Base-by-base conservation (phyloP, 2,888 invertebrate genomes). In the Mythimna lalbum region DNA sequence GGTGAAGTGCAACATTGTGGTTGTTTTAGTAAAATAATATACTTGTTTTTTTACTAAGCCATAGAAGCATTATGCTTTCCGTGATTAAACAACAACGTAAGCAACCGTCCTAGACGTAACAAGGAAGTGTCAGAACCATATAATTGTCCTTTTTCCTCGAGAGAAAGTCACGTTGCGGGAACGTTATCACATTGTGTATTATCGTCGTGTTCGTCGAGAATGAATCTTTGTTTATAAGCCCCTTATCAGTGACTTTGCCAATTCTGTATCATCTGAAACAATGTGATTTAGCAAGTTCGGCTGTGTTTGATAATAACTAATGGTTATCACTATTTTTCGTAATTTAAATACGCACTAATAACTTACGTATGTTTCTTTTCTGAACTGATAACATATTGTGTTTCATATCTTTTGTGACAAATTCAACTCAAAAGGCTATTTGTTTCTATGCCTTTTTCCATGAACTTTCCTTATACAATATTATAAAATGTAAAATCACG, bases 71-170 rank as follows among this genome's bases (percentile, higher is more conserved):
- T 47, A 56, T 6, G 27, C 49, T 27, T 19, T 23, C 43, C 23
- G 14, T 36, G 23, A 53, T 53, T 14, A 19, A 43, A 4, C 39
- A 43, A 19, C 17, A 14, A 19, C 19, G 17, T 6, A 47, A 12
- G n/a, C 23, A 73, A 33, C 12, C 49, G 31, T 12, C 36, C 9
- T 36, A 9, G 17, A 14, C 0, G 21, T 50, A 49, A 70, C 60
- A 50, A 49, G 63, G 77, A 74, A 70, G 36, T 76, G 78, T 73
- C 76, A 72, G 12, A 12, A 43, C 49, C 76, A 63, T 53, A 55
- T 23, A 59, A 12, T 55, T 43, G 47, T 23, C 14, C 31, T 39
- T 50, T n/a, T 69, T 69, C 56, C 50, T 36, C 36, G 17, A 52
- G 53, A 61, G n/a, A 50, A 14, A 36, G 36, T 62, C 76, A 70